A percentile compares a stretch with the other conserved stretches of the same genome.
Conservation (phyloP, 2,888 invertebrate species). For the Crocallis elinguaria region DNA sequence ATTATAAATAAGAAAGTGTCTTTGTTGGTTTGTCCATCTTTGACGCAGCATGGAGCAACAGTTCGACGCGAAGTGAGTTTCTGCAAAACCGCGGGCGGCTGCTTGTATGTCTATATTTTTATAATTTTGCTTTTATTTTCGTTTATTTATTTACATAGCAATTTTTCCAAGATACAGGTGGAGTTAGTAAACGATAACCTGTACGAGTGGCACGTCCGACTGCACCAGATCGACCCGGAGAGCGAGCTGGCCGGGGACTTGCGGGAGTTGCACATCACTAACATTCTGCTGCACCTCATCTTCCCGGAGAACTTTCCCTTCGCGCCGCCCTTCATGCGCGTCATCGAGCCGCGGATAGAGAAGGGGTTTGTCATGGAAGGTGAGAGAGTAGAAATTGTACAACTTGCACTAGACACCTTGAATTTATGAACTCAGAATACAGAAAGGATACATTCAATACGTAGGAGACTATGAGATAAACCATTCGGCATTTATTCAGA, state of each 20-base stretch:
- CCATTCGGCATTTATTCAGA: no score
- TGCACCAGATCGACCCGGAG: conserved; percentile 92
- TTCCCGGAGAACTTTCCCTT: conserved; percentile 96
- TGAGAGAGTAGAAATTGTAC: conserved; percentile 22
- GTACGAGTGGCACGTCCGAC: conserved; percentile 94
- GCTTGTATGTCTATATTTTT: no score
- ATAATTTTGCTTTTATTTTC: no score
- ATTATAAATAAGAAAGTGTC: no score
- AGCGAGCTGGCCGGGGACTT: conserved; percentile 93
- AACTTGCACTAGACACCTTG: not conserved
- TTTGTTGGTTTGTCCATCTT: no score
- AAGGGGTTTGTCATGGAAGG: conserved; percentile 96
- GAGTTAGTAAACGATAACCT: conserved; percentile 94
- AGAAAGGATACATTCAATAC: no score
- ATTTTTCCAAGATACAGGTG: conserved; percentile 70
- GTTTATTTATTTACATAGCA: no score
- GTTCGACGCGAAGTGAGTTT: no score
- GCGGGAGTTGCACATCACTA: conserved; percentile 89
- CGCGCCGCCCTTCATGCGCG: conserved; percentile 93
- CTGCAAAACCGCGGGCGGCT: no score
- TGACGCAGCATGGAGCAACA: no score
- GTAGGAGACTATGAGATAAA: no score
- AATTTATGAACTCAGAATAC: not conserved
- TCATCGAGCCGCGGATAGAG: conserved; percentile 91
- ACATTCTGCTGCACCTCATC: conserved; percentile 91